phyloP scores from a whole-genome alignment of 2,113 vertebrate genomes.

The Pogona vitticeps region DNA sequence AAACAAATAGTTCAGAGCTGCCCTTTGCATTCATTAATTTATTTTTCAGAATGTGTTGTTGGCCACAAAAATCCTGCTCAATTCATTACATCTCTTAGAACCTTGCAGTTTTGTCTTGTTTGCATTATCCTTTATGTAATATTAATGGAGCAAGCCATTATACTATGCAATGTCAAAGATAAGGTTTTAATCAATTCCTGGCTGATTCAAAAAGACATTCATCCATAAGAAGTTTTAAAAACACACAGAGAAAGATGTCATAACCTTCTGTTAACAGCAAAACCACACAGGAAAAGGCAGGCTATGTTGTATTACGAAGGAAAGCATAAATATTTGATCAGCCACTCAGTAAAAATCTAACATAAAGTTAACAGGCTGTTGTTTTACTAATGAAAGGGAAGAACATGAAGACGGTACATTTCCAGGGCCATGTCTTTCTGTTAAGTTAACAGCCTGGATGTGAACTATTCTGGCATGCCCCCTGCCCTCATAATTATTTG shows the following conservation, averaged over 20 bases:
- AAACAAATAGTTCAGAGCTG: background rate
- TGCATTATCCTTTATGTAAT: background rate
- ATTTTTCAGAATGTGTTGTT: background rate
- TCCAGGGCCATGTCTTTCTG: background rate
- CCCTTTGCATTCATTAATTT: background rate
- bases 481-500: background rate
- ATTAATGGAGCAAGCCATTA: slow-evolving; percentile 2
- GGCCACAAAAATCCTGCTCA: background rate
- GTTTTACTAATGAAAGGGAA: background rate
- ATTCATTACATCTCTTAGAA: background rate
- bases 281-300: background rate
- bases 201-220: background rate
- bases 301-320: background rate
- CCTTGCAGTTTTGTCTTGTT: background rate
- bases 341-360: background rate
- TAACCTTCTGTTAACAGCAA: background rate
- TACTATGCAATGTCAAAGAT: background rate
- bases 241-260: background rate
- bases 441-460: background rate
- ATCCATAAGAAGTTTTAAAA: background rate
- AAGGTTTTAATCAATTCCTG: background rate
- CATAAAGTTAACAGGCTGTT: background rate
- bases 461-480: background rate
- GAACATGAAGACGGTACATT: background rate
- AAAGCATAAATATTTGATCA: background rate